Evolutionary conservation across 2,888 invertebrate species (phyloP).

Genomic region (Drosophila hawaiiensis): DNA sequence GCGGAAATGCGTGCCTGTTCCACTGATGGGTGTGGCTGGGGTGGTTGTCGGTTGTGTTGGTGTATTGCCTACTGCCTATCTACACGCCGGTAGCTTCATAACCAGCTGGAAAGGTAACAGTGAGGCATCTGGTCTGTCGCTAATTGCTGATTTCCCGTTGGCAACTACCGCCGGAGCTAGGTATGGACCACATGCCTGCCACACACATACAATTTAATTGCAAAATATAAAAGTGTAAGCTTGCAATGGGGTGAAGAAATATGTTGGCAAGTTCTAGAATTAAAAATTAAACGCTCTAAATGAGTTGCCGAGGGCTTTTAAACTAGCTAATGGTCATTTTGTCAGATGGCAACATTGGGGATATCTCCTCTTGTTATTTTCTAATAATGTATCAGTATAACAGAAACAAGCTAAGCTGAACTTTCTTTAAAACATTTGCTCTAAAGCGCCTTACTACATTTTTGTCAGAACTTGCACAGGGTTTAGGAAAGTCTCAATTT

Average conservation of each 20-base stretch:
- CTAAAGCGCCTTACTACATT: not conserved
- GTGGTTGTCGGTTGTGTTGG: constrained; percentile 1
- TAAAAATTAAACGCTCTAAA: not conserved
- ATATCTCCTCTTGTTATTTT: not conserved
- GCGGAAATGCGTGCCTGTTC: constrained; percentile 72
- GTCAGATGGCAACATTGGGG: not conserved
- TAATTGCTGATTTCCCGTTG: constrained; percentile 77
- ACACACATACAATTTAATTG: constrained; percentile 18
- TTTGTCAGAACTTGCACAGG: not conserved
- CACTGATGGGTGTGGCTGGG: constrained; percentile 35
- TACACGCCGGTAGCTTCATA: constrained; percentile 18
- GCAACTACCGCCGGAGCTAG: constrained; percentile 32
- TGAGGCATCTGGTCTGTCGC: constrained; percentile 56
- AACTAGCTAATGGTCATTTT: not conserved
- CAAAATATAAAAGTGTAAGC: not conserved
- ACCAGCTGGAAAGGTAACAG: constrained; percentile 14
- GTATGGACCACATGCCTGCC: constrained; percentile 18
- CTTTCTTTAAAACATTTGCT: not conserved
- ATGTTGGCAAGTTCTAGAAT: not conserved
- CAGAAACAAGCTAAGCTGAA: not conserved
- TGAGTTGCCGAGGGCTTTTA: not conserved
- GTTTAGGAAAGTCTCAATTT: not conserved
- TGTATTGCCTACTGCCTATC: constrained; percentile 14
- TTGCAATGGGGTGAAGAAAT: not conserved
- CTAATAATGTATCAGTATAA: not conserved